Percentiles rank a stretch among this genome's conserved stretches.
These are phyloP conservation scores for Lutraria lutraria DNA, from an alignment of 2,888 invertebrate species.

Conservation along the genomic window DNA sequence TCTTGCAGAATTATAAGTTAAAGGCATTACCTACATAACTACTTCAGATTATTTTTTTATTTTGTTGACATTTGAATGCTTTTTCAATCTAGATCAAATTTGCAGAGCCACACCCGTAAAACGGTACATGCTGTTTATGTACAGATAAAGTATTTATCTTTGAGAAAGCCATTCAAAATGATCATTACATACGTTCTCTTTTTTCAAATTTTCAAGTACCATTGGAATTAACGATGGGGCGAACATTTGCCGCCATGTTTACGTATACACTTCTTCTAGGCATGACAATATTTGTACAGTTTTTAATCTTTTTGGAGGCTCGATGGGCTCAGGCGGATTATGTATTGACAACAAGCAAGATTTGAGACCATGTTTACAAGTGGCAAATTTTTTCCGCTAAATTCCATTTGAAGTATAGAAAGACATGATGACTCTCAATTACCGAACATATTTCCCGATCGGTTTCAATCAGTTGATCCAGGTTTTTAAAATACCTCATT, in stretches of 20 bases:
- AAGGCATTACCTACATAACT: background rate
- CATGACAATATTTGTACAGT: slow-evolving; percentile 43
- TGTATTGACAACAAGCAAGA: slow-evolving; percentile 37
- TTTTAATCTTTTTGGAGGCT: slow-evolving; percentile 42
- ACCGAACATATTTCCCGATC: slow-evolving; percentile 30
- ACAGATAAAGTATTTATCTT: slow-evolving; percentile 35
- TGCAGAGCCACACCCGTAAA: slow-evolving; percentile 40
- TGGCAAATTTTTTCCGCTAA: slow-evolving; percentile 35
- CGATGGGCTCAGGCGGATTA: slow-evolving; percentile 23
- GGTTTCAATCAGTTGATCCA: slow-evolving; percentile 42
- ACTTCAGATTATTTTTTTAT: slow-evolving; percentile 10
- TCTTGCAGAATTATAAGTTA: background rate
- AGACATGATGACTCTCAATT: slow-evolving; percentile 33
- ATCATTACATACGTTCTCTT: slow-evolving; percentile 33
- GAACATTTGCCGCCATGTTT: slow-evolving; percentile 32
- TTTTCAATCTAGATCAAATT: slow-evolving; percentile 27
- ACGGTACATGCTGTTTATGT: slow-evolving; percentile 34
- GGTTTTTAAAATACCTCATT: slow-evolving; percentile 41
- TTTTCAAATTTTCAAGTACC: slow-evolving; percentile 10
- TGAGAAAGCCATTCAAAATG: slow-evolving; percentile 18
- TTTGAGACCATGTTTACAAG: slow-evolving; percentile 43
- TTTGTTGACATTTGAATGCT: slow-evolving; percentile 20
- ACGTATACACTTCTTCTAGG: slow-evolving; percentile 27
- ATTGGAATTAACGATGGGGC: background rate
- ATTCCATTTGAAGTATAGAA: slow-evolving; percentile 32